A percentile compares a stretch with the other conserved stretches of the same genome.
Conservation (phyloP, 2,888 invertebrate genomes). For the Philonicus albiceps region DNA sequence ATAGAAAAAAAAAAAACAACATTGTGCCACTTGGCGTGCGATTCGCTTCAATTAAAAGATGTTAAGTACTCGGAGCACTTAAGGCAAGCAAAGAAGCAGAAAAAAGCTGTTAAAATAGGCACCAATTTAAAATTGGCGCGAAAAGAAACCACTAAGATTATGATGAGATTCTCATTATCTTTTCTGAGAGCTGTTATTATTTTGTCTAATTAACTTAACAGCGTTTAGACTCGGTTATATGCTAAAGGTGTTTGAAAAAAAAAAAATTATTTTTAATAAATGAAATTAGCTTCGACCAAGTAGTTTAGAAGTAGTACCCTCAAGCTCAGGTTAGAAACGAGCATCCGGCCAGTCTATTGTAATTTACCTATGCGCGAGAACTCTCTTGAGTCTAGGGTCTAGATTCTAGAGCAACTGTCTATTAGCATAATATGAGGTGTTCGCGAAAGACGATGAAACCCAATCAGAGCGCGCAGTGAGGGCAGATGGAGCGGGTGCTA, state of each 20-base stretch:
- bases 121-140: background rate
- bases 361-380: background rate
- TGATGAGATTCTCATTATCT: background rate
- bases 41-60: background rate
- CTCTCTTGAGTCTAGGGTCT: background rate
- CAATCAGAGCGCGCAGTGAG: background rate
- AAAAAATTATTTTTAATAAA: background rate
- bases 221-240: background rate
- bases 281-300: background rate
- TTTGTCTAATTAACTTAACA: background rate
- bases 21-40: background rate
- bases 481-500: background rate
- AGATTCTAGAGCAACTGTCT: background rate
- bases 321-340: background rate
- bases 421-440: background rate
- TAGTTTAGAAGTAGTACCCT: background rate
- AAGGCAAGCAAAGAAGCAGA: background rate
- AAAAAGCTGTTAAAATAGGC: background rate
- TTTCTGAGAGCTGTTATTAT: background rate
- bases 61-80: background rate
- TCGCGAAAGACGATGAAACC: background rate
- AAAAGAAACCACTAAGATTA: background rate
- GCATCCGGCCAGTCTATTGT: background rate
- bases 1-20: background rate
- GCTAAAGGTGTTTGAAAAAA: background rate